These are phyloP conservation scores for Orthochromis malagaraziensis DNA, from an alignment of 2,113 vertebrate genomes.

Conservation along the genomic window DNA sequence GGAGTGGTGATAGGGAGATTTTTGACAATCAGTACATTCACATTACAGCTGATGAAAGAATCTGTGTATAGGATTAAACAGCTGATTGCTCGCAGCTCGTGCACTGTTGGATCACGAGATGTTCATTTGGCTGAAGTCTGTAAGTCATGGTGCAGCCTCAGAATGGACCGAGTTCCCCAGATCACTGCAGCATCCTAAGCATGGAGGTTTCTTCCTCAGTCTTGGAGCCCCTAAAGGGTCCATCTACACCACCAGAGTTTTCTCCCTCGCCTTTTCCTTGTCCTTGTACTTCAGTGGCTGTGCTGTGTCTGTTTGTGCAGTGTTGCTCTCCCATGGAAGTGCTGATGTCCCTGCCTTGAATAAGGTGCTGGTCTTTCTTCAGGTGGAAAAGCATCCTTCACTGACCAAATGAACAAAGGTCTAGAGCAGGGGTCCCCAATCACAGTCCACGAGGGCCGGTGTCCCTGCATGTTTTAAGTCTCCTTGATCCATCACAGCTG, in stretches of 20 bases:
- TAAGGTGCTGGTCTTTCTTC: background rate
- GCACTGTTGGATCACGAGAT: background rate
- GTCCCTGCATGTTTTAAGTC: background rate
- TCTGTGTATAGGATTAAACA: background rate
- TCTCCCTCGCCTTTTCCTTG: background rate
- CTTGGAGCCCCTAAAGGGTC: background rate
- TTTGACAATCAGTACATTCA: background rate
- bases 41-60: background rate
- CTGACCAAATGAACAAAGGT: fast-evolving
- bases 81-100: background rate
- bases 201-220: background rate
- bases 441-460: background rate
- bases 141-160: background rate
- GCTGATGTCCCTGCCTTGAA: background rate
- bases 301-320: background rate
- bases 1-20: background rate
- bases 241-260: background rate
- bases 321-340: background rate
- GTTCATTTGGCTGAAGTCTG: background rate
- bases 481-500: background rate
- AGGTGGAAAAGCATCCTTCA: background rate
- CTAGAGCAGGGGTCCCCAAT: background rate
- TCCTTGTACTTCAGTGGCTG: background rate
- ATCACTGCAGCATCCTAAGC: background rate
- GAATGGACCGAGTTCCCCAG: background rate